Conservation (phyloP, 2,888 invertebrate species). For the Choreutis nemorana region DNA sequence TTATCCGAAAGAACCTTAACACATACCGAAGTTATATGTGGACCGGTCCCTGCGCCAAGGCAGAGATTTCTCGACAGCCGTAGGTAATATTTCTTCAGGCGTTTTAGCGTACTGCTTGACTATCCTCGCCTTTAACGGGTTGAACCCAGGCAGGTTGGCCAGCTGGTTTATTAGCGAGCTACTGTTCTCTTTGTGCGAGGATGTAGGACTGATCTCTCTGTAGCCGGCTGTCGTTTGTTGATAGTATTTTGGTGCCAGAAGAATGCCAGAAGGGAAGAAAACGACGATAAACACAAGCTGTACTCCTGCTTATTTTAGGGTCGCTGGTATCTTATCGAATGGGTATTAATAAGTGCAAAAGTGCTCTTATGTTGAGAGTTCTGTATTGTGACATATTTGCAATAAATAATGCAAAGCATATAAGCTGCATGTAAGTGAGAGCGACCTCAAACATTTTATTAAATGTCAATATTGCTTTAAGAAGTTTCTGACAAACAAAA, state of each 20-base stretch:
- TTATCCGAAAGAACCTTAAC: constrained; percentile 29
- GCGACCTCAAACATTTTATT: too few species aligned
- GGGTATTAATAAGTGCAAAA: too few species aligned
- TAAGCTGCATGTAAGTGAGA: too few species aligned
- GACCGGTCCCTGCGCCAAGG: constrained; percentile 85
- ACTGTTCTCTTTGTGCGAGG: constrained; percentile 71
- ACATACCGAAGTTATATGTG: constrained; percentile 77
- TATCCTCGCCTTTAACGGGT: constrained; percentile 74
- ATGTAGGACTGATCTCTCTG: constrained; percentile 63
- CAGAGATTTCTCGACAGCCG: constrained; percentile 81
- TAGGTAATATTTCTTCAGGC: constrained; percentile 71
- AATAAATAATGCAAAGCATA: too few species aligned
- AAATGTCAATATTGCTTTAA: too few species aligned
- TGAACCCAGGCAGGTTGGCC: constrained; percentile 73
- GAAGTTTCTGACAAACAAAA: too few species aligned
- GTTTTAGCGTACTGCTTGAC: constrained; percentile 73
- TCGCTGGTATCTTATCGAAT: too few species aligned
- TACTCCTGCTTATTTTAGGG: too few species aligned
- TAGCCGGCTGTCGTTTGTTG: constrained; percentile 54
- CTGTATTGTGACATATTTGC: too few species aligned
- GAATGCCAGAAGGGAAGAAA: constrained; percentile 64
- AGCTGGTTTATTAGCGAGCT: constrained; percentile 75
- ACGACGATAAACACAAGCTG: constrained; percentile 59
- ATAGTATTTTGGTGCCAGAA: constrained; percentile 55
- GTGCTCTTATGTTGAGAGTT: too few species aligned